These are phyloP conservation scores for Lytechinus pictus DNA, from an alignment of 35 echinoderm and acorn worm genomes.

Conservation along the genomic window DNA sequence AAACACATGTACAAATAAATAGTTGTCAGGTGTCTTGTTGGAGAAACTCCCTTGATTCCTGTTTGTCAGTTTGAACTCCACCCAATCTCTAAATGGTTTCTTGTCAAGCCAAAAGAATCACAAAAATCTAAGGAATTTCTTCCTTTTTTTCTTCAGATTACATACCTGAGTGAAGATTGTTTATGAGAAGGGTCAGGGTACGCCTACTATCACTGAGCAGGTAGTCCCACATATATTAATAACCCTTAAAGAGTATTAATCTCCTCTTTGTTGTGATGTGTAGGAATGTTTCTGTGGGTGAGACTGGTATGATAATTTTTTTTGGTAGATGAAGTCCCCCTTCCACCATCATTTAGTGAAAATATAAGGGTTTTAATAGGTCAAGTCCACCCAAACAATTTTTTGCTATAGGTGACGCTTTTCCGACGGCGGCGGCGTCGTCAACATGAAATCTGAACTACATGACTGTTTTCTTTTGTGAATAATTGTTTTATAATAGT, in stretches of 20 bases:
- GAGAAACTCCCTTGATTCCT: not conserved
- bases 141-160: not conserved
- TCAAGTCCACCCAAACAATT: too few species aligned
- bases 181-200: not conserved
- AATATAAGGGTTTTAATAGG: not conserved
- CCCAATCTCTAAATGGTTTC: not conserved
- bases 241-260: not conserved
- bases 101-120: constrained; percentile 8
- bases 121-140: constrained; percentile 4
- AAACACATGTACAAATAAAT: constrained; percentile 43
- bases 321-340: not conserved
- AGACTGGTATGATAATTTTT: not conserved
- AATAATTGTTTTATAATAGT: too few species aligned
- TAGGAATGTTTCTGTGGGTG: not conserved
- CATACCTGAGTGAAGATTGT: constrained; percentile 12
- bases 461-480: too few species aligned
- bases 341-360: not conserved
- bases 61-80: constrained; percentile 30
- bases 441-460: too few species aligned
- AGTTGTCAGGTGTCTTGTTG: constrained; percentile 26
- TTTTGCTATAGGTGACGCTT: too few species aligned
- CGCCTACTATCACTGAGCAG: not conserved
- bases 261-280: not conserved
- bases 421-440: too few species aligned
- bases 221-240: not conserved